Percentiles rank a stretch among this genome's conserved stretches.
These are phyloP conservation scores for Achatina immaculata DNA, from an alignment of 1,140 invertebrate species.

Conservation along the genomic window DNA sequence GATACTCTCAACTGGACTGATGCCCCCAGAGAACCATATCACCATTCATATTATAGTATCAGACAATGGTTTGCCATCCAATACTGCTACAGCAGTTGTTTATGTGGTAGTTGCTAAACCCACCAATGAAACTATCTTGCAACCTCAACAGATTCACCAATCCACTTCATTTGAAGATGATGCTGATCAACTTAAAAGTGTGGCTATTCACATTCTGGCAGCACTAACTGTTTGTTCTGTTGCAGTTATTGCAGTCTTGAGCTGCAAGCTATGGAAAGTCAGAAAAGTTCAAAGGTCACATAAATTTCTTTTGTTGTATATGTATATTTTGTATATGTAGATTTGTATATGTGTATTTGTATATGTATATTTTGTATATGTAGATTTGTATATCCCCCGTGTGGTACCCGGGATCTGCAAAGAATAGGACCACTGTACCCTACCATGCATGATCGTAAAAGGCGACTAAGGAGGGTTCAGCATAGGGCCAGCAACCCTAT, in stretches of 20 bases:
- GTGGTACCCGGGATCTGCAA: too few relatives aligned
- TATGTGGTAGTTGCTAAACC: background rate
- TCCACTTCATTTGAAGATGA: background rate
- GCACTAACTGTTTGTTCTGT: background rate
- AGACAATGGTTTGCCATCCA: background rate
- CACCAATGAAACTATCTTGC: background rate
- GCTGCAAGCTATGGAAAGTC: conserved; percentile 13
- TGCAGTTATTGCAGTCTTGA: background rate
- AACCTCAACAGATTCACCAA: background rate
- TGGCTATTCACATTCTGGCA: background rate
- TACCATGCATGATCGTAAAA: too few relatives aligned
- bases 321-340: too few relatives aligned
- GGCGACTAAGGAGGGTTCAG: too few relatives aligned
- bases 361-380: too few relatives aligned
- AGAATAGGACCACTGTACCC: too few relatives aligned
- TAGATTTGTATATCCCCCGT: too few relatives aligned
- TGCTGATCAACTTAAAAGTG: background rate
- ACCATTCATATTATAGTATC: background rate
- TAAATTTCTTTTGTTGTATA: background rate
- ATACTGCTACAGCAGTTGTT: background rate
- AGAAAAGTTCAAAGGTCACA: conserved; percentile 4
- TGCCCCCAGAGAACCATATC: background rate
- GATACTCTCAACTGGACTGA: background rate
- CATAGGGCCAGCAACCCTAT: too few relatives aligned
- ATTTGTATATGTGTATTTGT: too few relatives aligned